Evolutionary conservation across 2,797 vertebrate genomes (phyloP).

Genomic region (Darevskia nairensis): DNA sequence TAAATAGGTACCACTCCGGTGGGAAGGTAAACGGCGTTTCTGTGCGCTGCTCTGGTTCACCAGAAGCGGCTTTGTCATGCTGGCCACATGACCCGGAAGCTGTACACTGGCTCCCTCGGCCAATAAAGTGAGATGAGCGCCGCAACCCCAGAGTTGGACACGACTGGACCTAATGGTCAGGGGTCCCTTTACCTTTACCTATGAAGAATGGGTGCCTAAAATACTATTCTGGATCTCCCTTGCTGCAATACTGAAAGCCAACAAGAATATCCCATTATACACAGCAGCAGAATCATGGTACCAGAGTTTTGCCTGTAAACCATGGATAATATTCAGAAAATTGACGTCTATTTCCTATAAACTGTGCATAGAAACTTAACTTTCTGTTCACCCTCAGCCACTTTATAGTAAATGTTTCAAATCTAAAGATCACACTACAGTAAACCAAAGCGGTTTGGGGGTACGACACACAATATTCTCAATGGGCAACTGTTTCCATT

Average conservation of each 20-base stretch:
- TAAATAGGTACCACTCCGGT: too few relatives aligned
- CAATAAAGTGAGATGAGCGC: too few relatives aligned
- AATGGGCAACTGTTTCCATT: constrained; percentile 64
- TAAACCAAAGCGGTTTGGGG: constrained; percentile 62
- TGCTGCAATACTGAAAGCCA: neutral
- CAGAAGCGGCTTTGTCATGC: too few relatives aligned
- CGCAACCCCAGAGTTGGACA: too few relatives aligned
- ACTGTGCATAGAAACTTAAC: neutral
- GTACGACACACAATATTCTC: constrained; percentile 30
- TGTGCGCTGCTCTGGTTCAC: too few relatives aligned
- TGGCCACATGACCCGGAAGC: too few relatives aligned
- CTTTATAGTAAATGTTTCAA: constrained; percentile 56
- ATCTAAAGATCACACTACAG: constrained; percentile 42
- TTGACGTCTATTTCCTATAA: constrained; percentile 7
- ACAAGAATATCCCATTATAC: neutral
- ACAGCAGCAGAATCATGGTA: neutral
- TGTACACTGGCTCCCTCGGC: too few relatives aligned
- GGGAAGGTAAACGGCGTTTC: too few relatives aligned
- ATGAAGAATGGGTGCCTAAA: neutral
- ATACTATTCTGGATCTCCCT: constrained; percentile 3
- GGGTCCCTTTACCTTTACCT: too few relatives aligned
- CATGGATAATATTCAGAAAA: constrained; percentile 18
- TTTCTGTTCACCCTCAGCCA: constrained; percentile 32
- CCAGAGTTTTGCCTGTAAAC: constrained; percentile 42
- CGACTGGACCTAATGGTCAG: too few relatives aligned